These are phyloP conservation scores for Drosophila rhopaloa DNA, from an alignment of 1,140 invertebrate genomes.

Conservation along the genomic window DNA sequence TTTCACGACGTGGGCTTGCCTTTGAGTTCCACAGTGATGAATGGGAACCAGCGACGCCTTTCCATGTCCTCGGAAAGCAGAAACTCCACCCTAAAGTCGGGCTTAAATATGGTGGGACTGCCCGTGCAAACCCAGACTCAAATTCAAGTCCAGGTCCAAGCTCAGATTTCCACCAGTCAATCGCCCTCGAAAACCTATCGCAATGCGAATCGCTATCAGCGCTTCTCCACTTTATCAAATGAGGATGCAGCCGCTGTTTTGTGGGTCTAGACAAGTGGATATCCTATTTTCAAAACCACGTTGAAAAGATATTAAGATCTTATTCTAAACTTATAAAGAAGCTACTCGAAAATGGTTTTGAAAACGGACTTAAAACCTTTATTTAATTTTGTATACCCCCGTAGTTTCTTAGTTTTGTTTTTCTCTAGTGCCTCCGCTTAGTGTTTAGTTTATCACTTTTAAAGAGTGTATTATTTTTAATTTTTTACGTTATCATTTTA, in stretches of 20 bases:
- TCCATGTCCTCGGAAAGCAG: conserved; percentile 67
- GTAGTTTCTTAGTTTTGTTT: conserved; percentile 24
- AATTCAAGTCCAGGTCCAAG: conserved; percentile 41
- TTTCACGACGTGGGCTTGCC: conserved; percentile 91
- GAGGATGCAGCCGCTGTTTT: conserved; percentile 78
- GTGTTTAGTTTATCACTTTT: conserved; percentile 17
- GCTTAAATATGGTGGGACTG: conserved; percentile 66
- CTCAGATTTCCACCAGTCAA: conserved; percentile 17
- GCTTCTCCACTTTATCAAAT: conserved; percentile 81
- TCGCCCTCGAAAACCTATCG: conserved; percentile 74
- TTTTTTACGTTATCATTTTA: conserved; percentile 26
- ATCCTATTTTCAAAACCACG: background rate
- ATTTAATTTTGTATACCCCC: conserved; percentile 15
- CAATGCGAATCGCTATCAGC: conserved; percentile 76
- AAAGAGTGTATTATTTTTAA: conserved; percentile 7
- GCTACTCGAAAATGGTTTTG: conserved; percentile 1
- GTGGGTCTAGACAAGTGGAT: conserved; percentile 63
- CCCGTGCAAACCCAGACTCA: conserved; percentile 47
- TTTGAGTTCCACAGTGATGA: conserved; percentile 79
- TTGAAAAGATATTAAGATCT: background rate
- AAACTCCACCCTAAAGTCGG: conserved; percentile 75
- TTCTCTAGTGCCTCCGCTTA: conserved; percentile 50
- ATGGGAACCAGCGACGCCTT: conserved; percentile 44
- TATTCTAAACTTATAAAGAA: too few species aligned
- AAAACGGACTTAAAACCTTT: background rate